Evolutionary conservation across 2,113 vertebrate species (phyloP), one percentile per base, ranked within the genome.

Genomic region (Phyllopteryx taeniolatus): DNA sequence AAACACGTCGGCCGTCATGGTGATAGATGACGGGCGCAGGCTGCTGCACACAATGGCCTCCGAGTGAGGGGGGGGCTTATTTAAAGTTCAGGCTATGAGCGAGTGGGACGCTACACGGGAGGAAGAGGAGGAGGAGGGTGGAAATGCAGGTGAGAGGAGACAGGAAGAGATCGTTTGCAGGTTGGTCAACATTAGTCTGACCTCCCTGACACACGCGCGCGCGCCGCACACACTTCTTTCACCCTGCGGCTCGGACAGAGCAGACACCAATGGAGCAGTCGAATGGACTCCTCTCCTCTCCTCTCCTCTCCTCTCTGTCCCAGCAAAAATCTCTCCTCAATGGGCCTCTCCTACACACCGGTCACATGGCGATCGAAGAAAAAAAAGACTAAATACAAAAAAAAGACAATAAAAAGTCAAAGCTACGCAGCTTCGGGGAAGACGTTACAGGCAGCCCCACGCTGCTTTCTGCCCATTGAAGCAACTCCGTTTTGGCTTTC

Each of bases 51-150:
- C 74, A 67, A 76, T 83, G 79, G 79, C 77, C 79, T 80, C 69
- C 1, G 43, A 78, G 57, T 62, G 75, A 67, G 63, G 67, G 75
- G 81, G 81, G 85, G 79, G 83, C 87, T 84, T 91, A 87, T 85
- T 91, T 90, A 91, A 92, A 89, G 89, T 88, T 92, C 89, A 92
- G 77, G 72, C 53, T 74, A 79, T 83, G 86, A 85, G 85, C 85
- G 89, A 56, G 53, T 54, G 19, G 7, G 8, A 54, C 53, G 8
- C 53, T 20, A 51, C 15, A 51, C 5, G 14, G 15, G 14, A 17
- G 49, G 49, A 51, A 53, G 60, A 10, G 15, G 51, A 5, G 31
- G 39, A 1, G 44, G 68, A 12, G 68, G 75, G 57, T 70, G 81
- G 74, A 80, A 78, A 62, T 73, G 74, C 74, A 83, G 80, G 86